phyloP scores from a whole-genome alignment of 1,140 invertebrate genomes.

The Zaprionus kolodkinae region DNA sequence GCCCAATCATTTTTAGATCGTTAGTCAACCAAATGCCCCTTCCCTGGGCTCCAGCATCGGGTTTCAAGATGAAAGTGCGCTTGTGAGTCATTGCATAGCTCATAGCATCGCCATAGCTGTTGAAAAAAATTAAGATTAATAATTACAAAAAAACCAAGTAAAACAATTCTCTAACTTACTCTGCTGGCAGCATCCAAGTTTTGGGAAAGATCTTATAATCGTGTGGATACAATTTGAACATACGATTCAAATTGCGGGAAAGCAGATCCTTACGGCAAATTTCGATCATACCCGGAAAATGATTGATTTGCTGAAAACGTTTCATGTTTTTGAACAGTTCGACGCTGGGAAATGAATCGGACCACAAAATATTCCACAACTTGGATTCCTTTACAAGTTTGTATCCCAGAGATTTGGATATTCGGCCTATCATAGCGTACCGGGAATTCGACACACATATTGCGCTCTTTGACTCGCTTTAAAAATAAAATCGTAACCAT shows the following conservation, averaged over 20 bases:
- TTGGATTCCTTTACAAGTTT: slow-evolving; percentile 91
- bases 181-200: slow-evolving; percentile 96
- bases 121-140: neutral
- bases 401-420: slow-evolving; percentile 91
- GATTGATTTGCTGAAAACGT: slow-evolving; percentile 94
- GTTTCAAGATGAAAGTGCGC: slow-evolving; percentile 95
- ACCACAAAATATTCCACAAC: slow-evolving; percentile 96
- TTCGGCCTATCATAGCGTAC: slow-evolving; percentile 89
- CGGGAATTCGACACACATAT: slow-evolving; percentile 91
- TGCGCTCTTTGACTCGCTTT: slow-evolving; percentile 65
- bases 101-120: slow-evolving; percentile 77
- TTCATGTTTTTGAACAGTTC: slow-evolving; percentile 95
- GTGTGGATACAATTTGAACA: slow-evolving; percentile 93
- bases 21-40: slow-evolving; percentile 93
- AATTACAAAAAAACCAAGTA: neutral
- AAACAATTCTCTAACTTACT: slow-evolving; percentile 87
- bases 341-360: slow-evolving; percentile 91
- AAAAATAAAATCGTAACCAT: neutral
- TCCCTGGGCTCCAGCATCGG: slow-evolving; percentile 94
- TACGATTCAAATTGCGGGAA: slow-evolving; percentile 93
- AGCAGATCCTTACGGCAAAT: slow-evolving; percentile 94
- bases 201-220: slow-evolving; percentile 96
- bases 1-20: slow-evolving; percentile 90
- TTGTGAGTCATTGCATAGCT: slow-evolving; percentile 85
- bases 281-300: slow-evolving; percentile 96